Base-by-base conservation (phyloP, 2,888 invertebrate species). In the Oscheius myriophilus region DNA sequence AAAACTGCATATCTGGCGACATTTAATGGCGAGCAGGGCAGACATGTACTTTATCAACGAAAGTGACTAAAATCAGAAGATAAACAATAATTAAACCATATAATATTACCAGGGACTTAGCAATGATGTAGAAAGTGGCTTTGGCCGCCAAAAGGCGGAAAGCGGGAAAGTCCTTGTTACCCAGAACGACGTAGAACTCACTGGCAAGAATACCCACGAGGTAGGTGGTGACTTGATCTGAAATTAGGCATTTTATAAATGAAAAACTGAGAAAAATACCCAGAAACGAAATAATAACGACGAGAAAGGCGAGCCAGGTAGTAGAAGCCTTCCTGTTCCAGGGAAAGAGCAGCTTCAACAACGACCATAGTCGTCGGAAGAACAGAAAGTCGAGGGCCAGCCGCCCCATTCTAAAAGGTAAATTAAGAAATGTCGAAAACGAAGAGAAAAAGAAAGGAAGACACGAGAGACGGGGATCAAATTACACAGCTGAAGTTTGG, bases 141-240 rank as follows among this genome's bases (percentile, higher is more conserved):
- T 84, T 82, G 11, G 85, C 70, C 18, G 87, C 87, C 33, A 87
- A 78, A 1, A 71, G 75, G 70, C 84, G 86, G 81, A 90, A 86
- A 21, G 78, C 78, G 9, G 73, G 63, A n/a, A 69, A 62, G 53
- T 86, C 71, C 16, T 75, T 88, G 25, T 88, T 87, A 2, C 89
- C 89, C 52, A 90, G 84, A 4, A 89, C 88, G 67, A 87, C 87
- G 83, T 90, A 90, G 84, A 88, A 90, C 63, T 88, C 85, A 77
- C 90, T 89, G 12, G 90, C 88, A 53, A 90, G 84, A 41, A 90
- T 79, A 4, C 90, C 90, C 52, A 90, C 88, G 70, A 88, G 87
- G 83, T 89, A 90, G 16, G 89, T 88, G 42, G 90, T 84, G 72
- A 88, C 87, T 84, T 90, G 89, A 75, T 90, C 90, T 89, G n/a